Evolutionary conservation across 2,888 invertebrate species (phyloP).

Genomic region (Gari tellinella): DNA sequence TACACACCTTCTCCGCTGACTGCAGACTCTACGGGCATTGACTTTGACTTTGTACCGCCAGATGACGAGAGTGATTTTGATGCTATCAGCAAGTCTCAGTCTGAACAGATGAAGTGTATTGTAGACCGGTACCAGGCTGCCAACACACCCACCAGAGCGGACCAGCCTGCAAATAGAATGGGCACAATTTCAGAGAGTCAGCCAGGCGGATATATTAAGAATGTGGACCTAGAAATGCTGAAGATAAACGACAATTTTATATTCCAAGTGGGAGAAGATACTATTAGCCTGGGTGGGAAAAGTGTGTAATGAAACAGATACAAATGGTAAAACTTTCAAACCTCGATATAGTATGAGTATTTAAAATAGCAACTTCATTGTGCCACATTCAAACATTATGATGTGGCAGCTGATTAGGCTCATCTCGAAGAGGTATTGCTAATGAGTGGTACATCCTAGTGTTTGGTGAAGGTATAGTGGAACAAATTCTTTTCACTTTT

Average conservation of each 20-base stretch:
- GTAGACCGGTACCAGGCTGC: slow-evolving; percentile 34
- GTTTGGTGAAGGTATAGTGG: too few species aligned
- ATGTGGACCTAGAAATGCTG: slow-evolving; percentile 24
- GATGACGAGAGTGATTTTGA: slow-evolving; percentile 45
- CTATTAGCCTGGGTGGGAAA: slow-evolving; percentile 4
- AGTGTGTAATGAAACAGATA: too few species aligned
- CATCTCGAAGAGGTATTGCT: too few species aligned
- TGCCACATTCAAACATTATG: too few species aligned
- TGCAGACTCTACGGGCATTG: slow-evolving; percentile 26
- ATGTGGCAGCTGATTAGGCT: too few species aligned
- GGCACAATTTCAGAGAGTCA: slow-evolving; percentile 3
- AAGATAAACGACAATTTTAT: slow-evolving; percentile 32
- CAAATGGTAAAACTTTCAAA: too few species aligned
- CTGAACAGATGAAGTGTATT: slow-evolving; percentile 50
- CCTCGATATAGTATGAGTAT: too few species aligned
- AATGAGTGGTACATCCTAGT: too few species aligned
- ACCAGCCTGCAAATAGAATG: not conserved
- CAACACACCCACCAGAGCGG: not conserved
- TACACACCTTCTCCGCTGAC: slow-evolving; percentile 25
- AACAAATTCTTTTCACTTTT: too few species aligned
- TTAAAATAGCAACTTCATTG: too few species aligned
- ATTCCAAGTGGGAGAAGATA: slow-evolving; percentile 12
- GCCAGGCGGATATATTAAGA: slow-evolving; percentile 22
- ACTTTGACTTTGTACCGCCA: slow-evolving; percentile 46
- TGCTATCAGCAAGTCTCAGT: slow-evolving; percentile 28